Conservation (phyloP, 1,140 invertebrate species). For the Drosophila tani region DNA sequence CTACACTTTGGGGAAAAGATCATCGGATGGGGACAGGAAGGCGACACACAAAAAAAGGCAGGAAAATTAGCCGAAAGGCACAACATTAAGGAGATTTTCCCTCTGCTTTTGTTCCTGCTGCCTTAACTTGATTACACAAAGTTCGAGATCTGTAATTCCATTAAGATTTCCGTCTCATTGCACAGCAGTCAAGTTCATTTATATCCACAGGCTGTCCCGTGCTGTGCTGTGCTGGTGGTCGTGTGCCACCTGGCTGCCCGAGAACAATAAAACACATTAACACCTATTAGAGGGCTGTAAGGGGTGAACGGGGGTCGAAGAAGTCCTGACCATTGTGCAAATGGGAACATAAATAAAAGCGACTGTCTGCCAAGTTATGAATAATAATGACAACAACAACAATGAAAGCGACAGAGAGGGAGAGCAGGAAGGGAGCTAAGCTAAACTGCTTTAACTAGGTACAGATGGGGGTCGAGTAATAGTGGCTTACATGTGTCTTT, state of each 20-base stretch:
- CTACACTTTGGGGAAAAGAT: constrained; percentile 38
- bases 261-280: constrained; percentile 76
- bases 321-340: constrained; percentile 61
- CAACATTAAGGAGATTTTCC: constrained; percentile 12
- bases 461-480: constrained; percentile 2
- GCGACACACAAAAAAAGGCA: not conserved
- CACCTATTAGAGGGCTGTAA: constrained; percentile 64
- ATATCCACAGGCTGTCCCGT: constrained; percentile 17
- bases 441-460: constrained; percentile 35
- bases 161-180: constrained; percentile 61
- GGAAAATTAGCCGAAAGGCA: constrained; percentile 24
- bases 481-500: not conserved
- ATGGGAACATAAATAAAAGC: constrained; percentile 77
- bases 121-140: constrained; percentile 29
- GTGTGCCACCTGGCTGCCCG: constrained; percentile 44
- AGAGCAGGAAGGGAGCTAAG: constrained; percentile 20
- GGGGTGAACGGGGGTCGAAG: constrained; percentile 24
- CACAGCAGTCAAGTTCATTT: constrained; percentile 56
- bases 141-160: constrained; percentile 52
- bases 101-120: not conserved
- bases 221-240: constrained; percentile 9
- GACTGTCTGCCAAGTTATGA: constrained; percentile 79
- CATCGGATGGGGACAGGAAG: not conserved
- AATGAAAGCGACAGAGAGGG: constrained; percentile 6
- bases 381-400: constrained; percentile 75